Evolutionary conservation across 2,797 vertebrate species (phyloP), one percentile per base, ranked within the genome.

Genomic region (Liparis tanakae): DNA sequence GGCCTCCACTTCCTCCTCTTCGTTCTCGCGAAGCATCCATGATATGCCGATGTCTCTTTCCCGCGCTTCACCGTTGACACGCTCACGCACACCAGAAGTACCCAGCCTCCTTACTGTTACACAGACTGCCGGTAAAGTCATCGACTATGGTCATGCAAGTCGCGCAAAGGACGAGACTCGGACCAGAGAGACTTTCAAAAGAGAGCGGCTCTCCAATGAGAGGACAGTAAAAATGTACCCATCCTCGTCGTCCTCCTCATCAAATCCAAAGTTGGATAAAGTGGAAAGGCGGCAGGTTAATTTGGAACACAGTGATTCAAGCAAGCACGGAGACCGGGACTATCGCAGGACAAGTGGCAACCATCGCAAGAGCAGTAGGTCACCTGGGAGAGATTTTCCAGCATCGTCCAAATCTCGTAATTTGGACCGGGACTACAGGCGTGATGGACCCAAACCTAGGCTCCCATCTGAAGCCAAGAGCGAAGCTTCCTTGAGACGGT

Each of bases 121-220:
- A 8, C 90, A 93, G 58, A 92, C 86, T 0, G 88, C 91, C 0
- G 89, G 91, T 14, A 96, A 96, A 87, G 95, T 97, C 25, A 97
- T 97, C 48, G 96, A 98, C 87, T 97, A 97, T 12, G 96, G 96
- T 51, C 97, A 97, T 48, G 94, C 95, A 22, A 97, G 96, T 89
- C 95, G 95, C 39, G 88, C 91, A 1, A 93, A 95, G 71, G 87
- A 86, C 0, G 81, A 87, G 3, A 85, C 84, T 33, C 12, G n/a
- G 18, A 91, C 93, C 3, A 92, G 92, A 64, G 93, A 96, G 63
- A 91, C 93, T 67, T 89, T 82, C 46, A 90, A 93, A 70, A 84
- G 91, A 37, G 90, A 92, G 58, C 89, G 10, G 0, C 85, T 92
- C 15, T 84, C 91, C 10, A 81, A 43, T 64, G 92, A 92, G 79